phyloP scores from a whole-genome alignment of 2,888 invertebrate genomes.

The Oscheius sp. region DNA sequence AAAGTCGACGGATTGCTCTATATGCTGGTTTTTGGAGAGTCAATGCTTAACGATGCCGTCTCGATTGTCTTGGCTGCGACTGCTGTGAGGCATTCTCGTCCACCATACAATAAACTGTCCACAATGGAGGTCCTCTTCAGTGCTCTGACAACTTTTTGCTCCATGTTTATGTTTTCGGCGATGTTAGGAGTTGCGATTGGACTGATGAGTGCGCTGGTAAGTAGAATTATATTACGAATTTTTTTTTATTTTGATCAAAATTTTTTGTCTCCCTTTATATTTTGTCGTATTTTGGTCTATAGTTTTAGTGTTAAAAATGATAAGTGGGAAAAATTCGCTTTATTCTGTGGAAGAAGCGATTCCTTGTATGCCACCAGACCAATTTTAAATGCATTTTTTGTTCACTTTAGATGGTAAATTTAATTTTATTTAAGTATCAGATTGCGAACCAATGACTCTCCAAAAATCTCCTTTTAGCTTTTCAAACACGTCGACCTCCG shows the following conservation, averaged over 20 bases:
- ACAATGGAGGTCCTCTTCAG: constrained; percentile 38
- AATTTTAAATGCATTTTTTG: too few species aligned
- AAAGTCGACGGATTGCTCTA: constrained; percentile 89
- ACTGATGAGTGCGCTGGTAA: constrained; percentile 83
- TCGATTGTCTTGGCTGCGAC: constrained; percentile 92
- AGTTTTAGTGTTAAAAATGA: too few species aligned
- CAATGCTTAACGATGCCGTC: constrained; percentile 96
- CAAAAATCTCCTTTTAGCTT: constrained; percentile 75
- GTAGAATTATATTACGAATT: too few species aligned
- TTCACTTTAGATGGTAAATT: constrained; percentile 29
- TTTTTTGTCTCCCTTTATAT: too few species aligned
- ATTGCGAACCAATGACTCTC: too few species aligned
- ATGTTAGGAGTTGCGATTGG: constrained; percentile 95
- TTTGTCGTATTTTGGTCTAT: too few species aligned
- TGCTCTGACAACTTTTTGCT: constrained; percentile 84
- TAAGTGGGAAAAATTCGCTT: too few species aligned
- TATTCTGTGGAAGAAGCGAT: too few species aligned
- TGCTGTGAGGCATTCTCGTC: constrained; percentile 48
- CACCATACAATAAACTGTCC: constrained; percentile 38
- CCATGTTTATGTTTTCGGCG: constrained; percentile 98
- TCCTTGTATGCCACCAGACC: too few species aligned
- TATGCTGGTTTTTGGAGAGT: constrained; percentile 98
- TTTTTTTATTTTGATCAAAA: constrained; percentile 46
- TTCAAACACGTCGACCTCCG: constrained; percentile 93
- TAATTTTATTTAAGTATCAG: background rate